Conservation (phyloP, 1,140 invertebrate species). For the Trachymyrmex cornetzi region DNA sequence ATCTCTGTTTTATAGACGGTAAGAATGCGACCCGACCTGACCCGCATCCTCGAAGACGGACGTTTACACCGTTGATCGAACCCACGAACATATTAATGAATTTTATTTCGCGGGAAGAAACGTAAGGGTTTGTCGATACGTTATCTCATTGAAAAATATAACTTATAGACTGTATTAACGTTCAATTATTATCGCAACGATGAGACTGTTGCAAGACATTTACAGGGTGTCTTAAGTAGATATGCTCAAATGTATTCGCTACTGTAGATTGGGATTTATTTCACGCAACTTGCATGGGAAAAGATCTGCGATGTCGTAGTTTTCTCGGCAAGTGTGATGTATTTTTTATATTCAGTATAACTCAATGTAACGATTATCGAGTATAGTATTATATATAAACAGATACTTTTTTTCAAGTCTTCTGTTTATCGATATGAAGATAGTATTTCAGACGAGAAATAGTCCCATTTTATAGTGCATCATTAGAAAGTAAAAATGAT, state of each 20-base stretch:
- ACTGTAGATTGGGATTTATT: slow-evolving; percentile 47
- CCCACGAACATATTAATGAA: neutral
- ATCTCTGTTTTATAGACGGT: slow-evolving; percentile 50
- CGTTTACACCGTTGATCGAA: neutral
- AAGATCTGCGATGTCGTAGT: neutral
- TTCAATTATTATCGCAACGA: slow-evolving; percentile 37
- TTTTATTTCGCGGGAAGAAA: neutral
- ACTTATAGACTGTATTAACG: slow-evolving; percentile 67
- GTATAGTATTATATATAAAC: neutral
- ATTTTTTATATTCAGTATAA: slow-evolving; percentile 17
- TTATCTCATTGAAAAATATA: slow-evolving; percentile 64
- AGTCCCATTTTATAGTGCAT: slow-evolving; percentile 38
- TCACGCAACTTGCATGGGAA: neutral
- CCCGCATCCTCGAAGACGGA: neutral
- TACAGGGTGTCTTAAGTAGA: slow-evolving; percentile 71
- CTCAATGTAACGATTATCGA: neutral
- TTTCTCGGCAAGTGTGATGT: neutral
- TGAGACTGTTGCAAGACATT: slow-evolving; percentile 68
- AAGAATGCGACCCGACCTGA: slow-evolving; percentile 8
- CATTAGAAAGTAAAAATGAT: slow-evolving; percentile 38
- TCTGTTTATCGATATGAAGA: neutral
- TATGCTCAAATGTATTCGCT: slow-evolving; percentile 68
- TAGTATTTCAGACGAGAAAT: slow-evolving; percentile 5
- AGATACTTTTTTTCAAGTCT: neutral
- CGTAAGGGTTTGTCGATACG: slow-evolving; percentile 16